These are phyloP conservation scores for Halictus ligatus DNA, from an alignment of 2,888 invertebrate genomes.

Conservation along the genomic window DNA sequence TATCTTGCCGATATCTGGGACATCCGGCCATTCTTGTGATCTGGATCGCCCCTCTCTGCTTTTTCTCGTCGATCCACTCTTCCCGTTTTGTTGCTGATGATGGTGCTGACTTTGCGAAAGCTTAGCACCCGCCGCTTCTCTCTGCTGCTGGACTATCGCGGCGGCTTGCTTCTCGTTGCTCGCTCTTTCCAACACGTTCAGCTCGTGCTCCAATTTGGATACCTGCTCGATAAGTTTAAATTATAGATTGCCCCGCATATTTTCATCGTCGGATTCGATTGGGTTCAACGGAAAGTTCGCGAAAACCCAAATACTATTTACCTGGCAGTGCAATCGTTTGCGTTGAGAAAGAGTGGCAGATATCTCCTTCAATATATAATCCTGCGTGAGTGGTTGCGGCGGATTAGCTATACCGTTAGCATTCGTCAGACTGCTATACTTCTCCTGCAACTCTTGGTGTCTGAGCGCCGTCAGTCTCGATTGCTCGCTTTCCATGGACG, in stretches of 20 bases:
- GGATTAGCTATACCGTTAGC: conserved; percentile 87
- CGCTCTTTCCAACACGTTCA: conserved; percentile 90
- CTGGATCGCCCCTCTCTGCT: conserved; percentile 90
- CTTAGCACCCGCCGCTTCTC: conserved; percentile 74
- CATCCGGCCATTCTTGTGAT: conserved; percentile 96
- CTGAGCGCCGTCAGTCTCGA: conserved; percentile 89
- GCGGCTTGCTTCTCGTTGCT: conserved; percentile 88
- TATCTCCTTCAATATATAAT: conserved; percentile 94
- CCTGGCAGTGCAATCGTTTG: conserved; percentile 93
- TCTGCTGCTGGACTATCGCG: conserved; percentile 84
- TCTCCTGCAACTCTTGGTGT: conserved; percentile 91
- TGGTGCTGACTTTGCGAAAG: conserved; percentile 75
- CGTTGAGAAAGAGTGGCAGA: conserved; percentile 93
- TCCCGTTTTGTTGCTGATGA: conserved; percentile 78
- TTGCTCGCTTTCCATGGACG: conserved; percentile 90
- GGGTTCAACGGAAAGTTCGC: background rate
- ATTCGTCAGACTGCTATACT: conserved; percentile 87
- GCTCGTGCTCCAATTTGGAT: conserved; percentile 92
- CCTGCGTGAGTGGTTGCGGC: conserved; percentile 88
- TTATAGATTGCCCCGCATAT: background rate
- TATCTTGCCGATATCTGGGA: conserved; percentile 95
- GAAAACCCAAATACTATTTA: conserved; percentile 71
- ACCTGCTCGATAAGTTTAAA: conserved; percentile 73
- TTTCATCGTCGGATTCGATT: background rate
- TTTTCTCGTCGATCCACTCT: conserved; percentile 86